A percentile compares a stretch with the other conserved stretches of the same genome.
phyloP scores from a whole-genome alignment of 1,140 invertebrate species.

The Hycleus cichorii region DNA sequence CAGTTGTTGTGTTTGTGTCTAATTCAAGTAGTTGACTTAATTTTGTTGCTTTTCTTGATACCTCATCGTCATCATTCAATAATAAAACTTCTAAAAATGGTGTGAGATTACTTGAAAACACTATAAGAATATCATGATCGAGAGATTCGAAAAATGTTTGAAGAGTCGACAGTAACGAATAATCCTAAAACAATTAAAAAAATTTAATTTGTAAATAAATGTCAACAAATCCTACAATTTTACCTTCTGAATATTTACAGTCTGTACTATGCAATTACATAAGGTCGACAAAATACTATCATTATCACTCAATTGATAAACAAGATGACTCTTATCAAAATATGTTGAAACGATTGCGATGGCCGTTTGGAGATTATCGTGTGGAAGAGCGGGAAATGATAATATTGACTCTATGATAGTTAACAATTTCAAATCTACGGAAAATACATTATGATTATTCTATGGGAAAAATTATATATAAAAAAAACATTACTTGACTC shows the following conservation, averaged over 20 bases:
- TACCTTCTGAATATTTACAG: slow-evolving; percentile 6
- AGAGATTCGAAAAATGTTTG: not conserved
- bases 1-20: not conserved
- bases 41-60: not conserved
- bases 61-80: not conserved
- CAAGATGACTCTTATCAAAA: no score
- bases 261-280: not conserved
- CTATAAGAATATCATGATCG: not conserved
- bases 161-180: not conserved
- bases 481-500: slow-evolving; percentile 6
- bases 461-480: no score
- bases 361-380: no score
- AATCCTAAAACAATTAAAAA: not conserved
- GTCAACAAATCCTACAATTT: not conserved
- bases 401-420: no score
- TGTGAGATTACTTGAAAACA: slow-evolving; percentile 1
- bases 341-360: no score
- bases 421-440: no score
- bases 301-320: no score
- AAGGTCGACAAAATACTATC: not conserved
- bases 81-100: slow-evolving; percentile 2
- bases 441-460: no score
- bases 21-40: slow-evolving; percentile 1
- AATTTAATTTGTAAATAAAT: not conserved
- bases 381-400: no score